Conservation (phyloP, 2,888 invertebrate genomes). For the Drosophila formosana region DNA sequence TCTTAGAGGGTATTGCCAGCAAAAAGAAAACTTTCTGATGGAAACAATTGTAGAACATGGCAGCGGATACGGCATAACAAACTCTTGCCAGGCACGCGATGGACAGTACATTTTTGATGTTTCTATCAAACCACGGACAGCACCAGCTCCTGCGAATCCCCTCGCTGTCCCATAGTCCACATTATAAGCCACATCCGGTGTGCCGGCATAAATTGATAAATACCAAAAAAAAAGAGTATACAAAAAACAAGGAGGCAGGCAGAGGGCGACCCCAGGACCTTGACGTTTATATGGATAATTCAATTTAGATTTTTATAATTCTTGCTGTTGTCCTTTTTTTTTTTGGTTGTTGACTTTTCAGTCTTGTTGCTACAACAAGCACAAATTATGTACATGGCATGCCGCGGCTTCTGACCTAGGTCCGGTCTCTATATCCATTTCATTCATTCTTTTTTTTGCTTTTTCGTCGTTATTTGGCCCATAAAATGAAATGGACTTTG, state of each 20-base stretch:
- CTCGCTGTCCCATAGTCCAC: slow-evolving; percentile 28
- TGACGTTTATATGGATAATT: slow-evolving; percentile 76
- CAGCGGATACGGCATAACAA: slow-evolving; percentile 67
- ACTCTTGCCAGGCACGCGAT: slow-evolving; percentile 72
- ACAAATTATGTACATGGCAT: slow-evolving; percentile 71
- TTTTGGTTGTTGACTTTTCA: slow-evolving; percentile 17
- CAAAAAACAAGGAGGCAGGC: neutral
- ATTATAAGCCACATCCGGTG: slow-evolving; percentile 78
- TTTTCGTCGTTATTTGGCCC: slow-evolving; percentile 53
- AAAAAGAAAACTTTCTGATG: slow-evolving; percentile 37
- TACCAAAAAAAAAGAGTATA: slow-evolving; percentile 40
- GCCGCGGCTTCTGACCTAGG: slow-evolving; percentile 44
- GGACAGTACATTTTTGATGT: slow-evolving; percentile 71
- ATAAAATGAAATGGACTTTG: slow-evolving; percentile 64
- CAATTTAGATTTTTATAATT: slow-evolving; percentile 71
- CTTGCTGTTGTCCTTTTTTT: slow-evolving; percentile 24
- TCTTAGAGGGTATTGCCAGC: slow-evolving; percentile 10
- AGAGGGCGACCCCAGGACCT: slow-evolving; percentile 48
- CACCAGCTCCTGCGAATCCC: neutral
- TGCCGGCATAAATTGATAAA: slow-evolving; percentile 82
- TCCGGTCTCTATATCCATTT: neutral
- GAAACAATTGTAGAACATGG: slow-evolving; percentile 58
- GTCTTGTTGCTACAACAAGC: slow-evolving; percentile 50
- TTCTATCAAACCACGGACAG: slow-evolving; percentile 57
- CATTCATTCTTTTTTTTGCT: slow-evolving; percentile 30